phyloP scores from a whole-genome alignment of 2,113 vertebrate species.

The Rattus rattus region DNA sequence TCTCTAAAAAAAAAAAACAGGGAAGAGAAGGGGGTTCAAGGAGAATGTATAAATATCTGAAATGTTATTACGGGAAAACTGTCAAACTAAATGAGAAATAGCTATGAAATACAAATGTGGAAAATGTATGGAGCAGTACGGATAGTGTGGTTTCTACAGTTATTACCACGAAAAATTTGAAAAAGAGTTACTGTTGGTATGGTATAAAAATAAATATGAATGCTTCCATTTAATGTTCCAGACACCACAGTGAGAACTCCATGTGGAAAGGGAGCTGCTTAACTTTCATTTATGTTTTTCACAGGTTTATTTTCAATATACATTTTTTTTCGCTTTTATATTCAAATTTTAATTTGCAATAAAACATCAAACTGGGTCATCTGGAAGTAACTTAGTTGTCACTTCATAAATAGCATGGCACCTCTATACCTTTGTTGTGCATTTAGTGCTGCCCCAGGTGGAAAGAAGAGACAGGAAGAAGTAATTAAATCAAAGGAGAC shows the following conservation, averaged over 20 bases:
- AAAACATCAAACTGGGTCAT: neutral
- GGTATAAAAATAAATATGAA: neutral
- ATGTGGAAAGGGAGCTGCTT: neutral
- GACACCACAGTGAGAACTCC: neutral
- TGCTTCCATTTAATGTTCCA: neutral
- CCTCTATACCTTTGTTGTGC: neutral
- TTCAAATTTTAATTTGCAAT: conserved; percentile 16
- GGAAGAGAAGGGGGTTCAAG: neutral
- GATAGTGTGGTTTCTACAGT: neutral
- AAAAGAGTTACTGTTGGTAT: neutral
- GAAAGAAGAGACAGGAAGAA: neutral
- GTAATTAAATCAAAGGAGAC: neutral
- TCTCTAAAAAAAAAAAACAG: neutral
- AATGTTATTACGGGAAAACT: neutral
- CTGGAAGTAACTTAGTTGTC: neutral
- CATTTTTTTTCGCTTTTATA: neutral
- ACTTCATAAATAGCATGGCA: neutral
- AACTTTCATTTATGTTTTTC: neutral
- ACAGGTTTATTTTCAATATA: neutral
- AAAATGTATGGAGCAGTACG: neutral
- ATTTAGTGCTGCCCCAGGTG: neutral
- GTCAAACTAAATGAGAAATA: neutral
- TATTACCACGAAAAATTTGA: neutral
- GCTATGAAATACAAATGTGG: neutral
- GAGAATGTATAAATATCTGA: neutral